Evolutionary conservation across 2,888 invertebrate species (phyloP), one percentile per base, ranked within the genome.

Genomic region (Diachrysia chrysitis): DNA sequence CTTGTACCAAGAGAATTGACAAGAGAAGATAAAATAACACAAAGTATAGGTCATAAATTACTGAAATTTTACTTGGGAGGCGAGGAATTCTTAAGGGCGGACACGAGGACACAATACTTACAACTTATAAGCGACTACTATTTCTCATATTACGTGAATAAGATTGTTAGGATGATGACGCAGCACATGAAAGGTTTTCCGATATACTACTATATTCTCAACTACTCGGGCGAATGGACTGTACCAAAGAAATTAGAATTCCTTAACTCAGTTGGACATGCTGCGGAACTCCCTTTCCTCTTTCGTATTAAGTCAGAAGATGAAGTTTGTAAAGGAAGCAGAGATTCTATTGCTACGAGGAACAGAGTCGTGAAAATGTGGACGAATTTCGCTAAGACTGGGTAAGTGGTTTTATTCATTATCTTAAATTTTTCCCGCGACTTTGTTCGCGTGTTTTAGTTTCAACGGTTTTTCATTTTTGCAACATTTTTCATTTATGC

Each of bases 341-440:
- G 90, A 55, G 92, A 94, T 78, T 92, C 93, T 10, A 76, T 91
- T 1, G 86, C 76, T 53, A 93, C 91, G 16, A 89, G 92, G 75
- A 88, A 78, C 25, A 89, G 91, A 83, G 88, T 95, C 48, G 82
- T 93, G 5, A 92, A 88, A 81, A 89, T 95, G 92, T 95, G 95
- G 95, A 95, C 95, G 0, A 95, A 95, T 80, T 95, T 95, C 83
- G 95, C 95, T 23, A 95, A 93, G 89, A 90, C 87, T 78, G 93
- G 95, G 95, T 95, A 87, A 85, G 85, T 2, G 4, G 2, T n/a
- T 42, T 1, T 1, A n/a, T n/a, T 6, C 6, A 42, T 5, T 42
- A 42, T 42, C 42, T 16, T 16, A n/a, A 42, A 14, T 37, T 37
- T n/a, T n/a, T n/a, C n/a, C n/a, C n/a, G n/a, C n/a, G n/a, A n/a